Conservation (phyloP, 2,888 invertebrate genomes). For the Pollenia angustigena region DNA sequence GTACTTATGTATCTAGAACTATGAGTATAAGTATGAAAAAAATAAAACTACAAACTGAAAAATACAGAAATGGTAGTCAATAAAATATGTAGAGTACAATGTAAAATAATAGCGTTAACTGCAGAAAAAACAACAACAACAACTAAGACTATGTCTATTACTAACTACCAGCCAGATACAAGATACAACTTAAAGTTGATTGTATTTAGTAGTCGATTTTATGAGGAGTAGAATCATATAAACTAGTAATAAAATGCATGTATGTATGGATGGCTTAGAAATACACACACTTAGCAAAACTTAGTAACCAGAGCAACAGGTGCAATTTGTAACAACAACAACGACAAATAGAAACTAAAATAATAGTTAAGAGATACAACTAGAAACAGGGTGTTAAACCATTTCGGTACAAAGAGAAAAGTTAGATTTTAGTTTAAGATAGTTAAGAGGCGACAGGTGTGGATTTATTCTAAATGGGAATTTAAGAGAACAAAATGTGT, state of each 20-base stretch:
- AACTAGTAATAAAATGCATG: constrained; percentile 57
- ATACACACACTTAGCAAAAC: constrained; percentile 29
- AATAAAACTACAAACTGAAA: constrained; percentile 2
- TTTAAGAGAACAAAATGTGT: no score
- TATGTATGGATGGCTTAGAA: constrained; percentile 35
- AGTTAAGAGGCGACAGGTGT: background rate
- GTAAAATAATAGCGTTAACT: constrained; percentile 66
- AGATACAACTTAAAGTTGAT: constrained; percentile 55
- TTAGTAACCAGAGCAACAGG: constrained; percentile 67
- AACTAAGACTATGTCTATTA: constrained; percentile 44
- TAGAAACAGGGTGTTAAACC: constrained; percentile 42
- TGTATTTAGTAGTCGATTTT: constrained; percentile 63
- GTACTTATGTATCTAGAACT: background rate
- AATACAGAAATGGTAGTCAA: constrained; percentile 63
- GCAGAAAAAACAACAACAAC: constrained; percentile 33
- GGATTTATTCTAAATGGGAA: no score
- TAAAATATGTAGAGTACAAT: constrained; percentile 70
- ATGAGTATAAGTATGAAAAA: background rate
- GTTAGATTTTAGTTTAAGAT: background rate
- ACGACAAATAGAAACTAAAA: constrained; percentile 34
- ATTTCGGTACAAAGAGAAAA: background rate
- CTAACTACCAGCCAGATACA: constrained; percentile 38
- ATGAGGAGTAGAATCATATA: constrained; percentile 57
- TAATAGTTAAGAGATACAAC: constrained; percentile 22
- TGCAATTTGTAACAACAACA: constrained; percentile 62